Evolutionary conservation across 1,140 invertebrate species (phyloP), one percentile per base, ranked within the genome.

Genomic region (Neodiprion pinetum): DNA sequence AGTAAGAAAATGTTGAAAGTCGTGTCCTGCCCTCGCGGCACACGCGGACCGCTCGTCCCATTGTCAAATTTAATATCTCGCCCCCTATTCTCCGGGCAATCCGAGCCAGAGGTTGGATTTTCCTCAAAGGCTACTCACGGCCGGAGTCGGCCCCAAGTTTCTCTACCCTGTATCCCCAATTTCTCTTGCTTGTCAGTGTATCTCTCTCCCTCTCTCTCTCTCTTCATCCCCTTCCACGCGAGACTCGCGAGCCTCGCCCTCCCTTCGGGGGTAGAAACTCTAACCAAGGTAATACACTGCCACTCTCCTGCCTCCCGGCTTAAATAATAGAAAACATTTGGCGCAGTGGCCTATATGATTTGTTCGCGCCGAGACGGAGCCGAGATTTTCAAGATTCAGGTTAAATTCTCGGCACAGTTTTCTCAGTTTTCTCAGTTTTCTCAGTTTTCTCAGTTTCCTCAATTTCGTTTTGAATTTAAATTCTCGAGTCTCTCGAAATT

Each of bases 261-360:
- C n/a, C 53, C 53, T 61, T 7, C 53, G 53, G 28, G 53, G 53
- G 53, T 61, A 9, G 53, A 17, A 61, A 61, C 53, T 9, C 53
- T 61, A 61, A 61, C 53, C 53, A 61, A 61, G 53, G 53, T 61
- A 61, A 61, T 61, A 61, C 53, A 61, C 53, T 61, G 53, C 53
- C 53, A 61, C 53, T 61, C 53, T 61, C 53, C 53, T 61, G 53
- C 53, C 53, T 61, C 11, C 50, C 2, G 28, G 28, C 53, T 61
- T 61, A 61, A 61, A 61, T 61, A 61, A 61, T 61, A 61, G 53
- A 61, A 61, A 61, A 61, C 53, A 61, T 61, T 61, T 17, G 53
- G 53, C 53, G 53, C 53, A 61, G 53, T 14, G 53, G 53, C 53
- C 53, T 61, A 61, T 40, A 40, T 61, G 53, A 61, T 61, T 61